Base-by-base conservation (phyloP, 2,113 vertebrate species). In the Xyliphius kryptos region DNA sequence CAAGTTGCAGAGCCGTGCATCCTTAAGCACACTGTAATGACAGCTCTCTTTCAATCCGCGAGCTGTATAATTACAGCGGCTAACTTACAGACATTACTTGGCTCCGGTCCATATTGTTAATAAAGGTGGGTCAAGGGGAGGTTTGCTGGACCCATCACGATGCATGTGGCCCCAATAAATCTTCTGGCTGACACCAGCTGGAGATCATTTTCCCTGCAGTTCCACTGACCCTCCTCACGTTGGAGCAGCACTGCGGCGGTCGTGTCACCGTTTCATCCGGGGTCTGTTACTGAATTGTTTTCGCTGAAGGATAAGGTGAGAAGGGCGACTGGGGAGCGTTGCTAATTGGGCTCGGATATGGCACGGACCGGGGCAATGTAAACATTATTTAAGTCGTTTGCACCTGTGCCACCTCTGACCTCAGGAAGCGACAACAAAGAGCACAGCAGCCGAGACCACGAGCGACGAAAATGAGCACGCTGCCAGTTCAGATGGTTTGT, bases 1-100 rank as follows among this genome's bases (percentile, higher is more conserved):
- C 95, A 93, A 74, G 70, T 73, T 71, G 74, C 57, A 81, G 88
- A 89, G 88, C 87, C 88, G 87, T 89, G 84, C 85, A 85, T 90
- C 88, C 86, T 87, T 87, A 91, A 89, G 86, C 82, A 74, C 85
- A 83, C 82, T 80, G 83, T 91, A 91, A 89, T 86, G 88, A 92
- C 87, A 91, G 83, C 61, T 76, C 84, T 82, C 86, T 89, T 88
- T 90, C 89, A 86, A 83, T 87, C 85, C 83, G 76, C 72, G 74
- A 79, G 82, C 53, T 44, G 81, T 81, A 83, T 90, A 91, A 92
- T 91, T 90, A 89, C 88, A 82, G 82, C 72, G 83, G 76, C 79
- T 78, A 80, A 86, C 86, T 90, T 88, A 89, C 80, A 85, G 84
- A 83, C 81, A 85, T 90, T 87, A 89, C 77, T 86, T 81, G 80